Evolutionary conservation across 92 coral and sea anemone genomes (phyloP).

Genomic region (Paramuricea clavata): DNA sequence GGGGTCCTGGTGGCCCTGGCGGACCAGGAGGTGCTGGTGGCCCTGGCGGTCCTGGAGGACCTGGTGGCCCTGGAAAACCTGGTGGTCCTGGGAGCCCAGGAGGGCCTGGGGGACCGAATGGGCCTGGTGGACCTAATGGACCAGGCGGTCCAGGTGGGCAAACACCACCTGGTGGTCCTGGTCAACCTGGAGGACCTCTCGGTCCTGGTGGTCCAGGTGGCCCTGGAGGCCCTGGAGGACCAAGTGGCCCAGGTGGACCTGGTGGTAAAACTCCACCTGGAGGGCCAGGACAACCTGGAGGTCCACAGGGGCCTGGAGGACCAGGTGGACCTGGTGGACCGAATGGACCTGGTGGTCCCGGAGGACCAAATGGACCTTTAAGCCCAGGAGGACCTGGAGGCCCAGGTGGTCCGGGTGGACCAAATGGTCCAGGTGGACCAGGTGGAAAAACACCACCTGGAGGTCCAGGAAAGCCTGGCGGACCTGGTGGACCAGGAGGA

Average conservation of each 20-base stretch:
- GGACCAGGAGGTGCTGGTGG: constrained; percentile 75
- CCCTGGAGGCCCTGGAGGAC: constrained; percentile 68
- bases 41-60: constrained; percentile 80
- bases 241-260: constrained; percentile 58
- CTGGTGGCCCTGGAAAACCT: constrained; percentile 74
- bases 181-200: no score
- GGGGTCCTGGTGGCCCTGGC: constrained; percentile 62
- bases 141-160: constrained; percentile 57
- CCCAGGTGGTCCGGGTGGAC: constrained; percentile 79
- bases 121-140: no score
- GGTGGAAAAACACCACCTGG: constrained; percentile 75
- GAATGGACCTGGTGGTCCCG: constrained; percentile 80
- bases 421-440: constrained; percentile 73
- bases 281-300: constrained; percentile 60
- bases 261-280: constrained; percentile 51
- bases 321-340: constrained; percentile 73
- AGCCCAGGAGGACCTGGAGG: constrained; percentile 81
- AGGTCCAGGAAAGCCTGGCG: constrained; percentile 70
- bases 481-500: constrained; percentile 63
- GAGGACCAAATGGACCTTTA: constrained; percentile 28
- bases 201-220: constrained; percentile 50
- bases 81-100: constrained; percentile 82
- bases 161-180: constrained; percentile 80
- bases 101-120: constrained; percentile 82
- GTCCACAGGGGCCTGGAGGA: constrained; percentile 76